phyloP scores from a whole-genome alignment of 1,140 invertebrate species.

The Dysdera silvatica region DNA sequence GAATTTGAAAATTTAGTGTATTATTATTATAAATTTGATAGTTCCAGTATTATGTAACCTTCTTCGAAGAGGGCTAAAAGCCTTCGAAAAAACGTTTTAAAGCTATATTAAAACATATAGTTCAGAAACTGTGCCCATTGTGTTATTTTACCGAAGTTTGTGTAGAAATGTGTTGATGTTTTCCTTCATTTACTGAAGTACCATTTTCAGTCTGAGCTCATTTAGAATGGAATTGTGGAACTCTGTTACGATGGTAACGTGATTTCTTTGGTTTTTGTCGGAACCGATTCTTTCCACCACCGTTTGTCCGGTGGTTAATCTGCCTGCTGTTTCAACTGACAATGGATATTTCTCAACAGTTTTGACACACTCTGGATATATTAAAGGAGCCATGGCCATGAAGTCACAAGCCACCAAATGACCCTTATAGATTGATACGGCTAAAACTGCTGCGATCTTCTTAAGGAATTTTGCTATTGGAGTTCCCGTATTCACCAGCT shows the following conservation, averaged over 20 bases:
- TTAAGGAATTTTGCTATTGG: neutral
- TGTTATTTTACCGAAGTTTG: no score
- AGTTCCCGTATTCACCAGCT: neutral
- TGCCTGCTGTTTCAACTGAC: neutral
- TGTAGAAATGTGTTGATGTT: no score
- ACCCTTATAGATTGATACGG: neutral
- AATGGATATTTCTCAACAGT: neutral
- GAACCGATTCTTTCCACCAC: no score
- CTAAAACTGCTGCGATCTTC: neutral
- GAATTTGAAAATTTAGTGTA: no score
- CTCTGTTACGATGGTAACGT: neutral
- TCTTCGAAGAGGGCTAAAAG: no score
- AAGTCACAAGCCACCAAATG: neutral
- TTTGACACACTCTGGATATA: neutral
- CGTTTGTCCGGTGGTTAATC: neutral
- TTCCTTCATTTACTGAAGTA: no score
- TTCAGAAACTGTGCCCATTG: no score
- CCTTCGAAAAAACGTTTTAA: no score
- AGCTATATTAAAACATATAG: no score
- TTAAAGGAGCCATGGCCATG: neutral
- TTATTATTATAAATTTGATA: no score
- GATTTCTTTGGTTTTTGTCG: neutral
- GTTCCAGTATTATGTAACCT: no score
- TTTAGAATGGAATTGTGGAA: neutral
- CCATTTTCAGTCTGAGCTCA: neutral